These are phyloP conservation scores for Gopherus evgoodei DNA, from an alignment of 2,113 vertebrate species.

Conservation along the genomic window DNA sequence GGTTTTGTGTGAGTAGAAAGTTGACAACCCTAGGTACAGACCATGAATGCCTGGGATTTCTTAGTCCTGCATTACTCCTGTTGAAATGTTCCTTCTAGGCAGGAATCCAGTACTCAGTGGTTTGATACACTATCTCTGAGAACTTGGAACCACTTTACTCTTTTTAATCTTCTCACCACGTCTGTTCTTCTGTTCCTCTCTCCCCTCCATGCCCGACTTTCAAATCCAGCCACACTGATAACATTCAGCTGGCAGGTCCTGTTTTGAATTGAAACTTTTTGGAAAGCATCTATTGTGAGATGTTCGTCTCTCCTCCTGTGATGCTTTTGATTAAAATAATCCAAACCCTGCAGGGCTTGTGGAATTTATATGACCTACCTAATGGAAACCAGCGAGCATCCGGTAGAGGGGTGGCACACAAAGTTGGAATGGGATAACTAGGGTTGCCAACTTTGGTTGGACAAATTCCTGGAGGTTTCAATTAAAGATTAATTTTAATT, in stretches of 20 bases:
- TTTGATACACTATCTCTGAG: neutral
- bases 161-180: too few species aligned
- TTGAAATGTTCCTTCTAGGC: neutral
- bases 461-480: too few species aligned
- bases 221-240: accelerated
- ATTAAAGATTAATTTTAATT: too few species aligned
- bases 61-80: neutral
- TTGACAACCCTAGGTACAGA: neutral
- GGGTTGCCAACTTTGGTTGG: too few species aligned
- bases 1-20: too few species aligned
- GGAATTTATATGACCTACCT: neutral
- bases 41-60: neutral
- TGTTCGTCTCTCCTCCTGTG: neutral
- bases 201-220: neutral
- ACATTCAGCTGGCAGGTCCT: neutral
- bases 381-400: neutral
- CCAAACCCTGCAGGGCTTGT: neutral
- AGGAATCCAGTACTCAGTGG: accelerated
- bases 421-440: neutral
- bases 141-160: neutral
- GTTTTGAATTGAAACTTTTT: neutral
- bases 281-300: neutral
- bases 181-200: accelerated
- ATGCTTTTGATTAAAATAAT: neutral
- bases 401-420: neutral